Percentiles rank a stretch among this genome's conserved stretches.
phyloP scores from a whole-genome alignment of 2,797 vertebrate species.

The Iguana delicatissima region DNA sequence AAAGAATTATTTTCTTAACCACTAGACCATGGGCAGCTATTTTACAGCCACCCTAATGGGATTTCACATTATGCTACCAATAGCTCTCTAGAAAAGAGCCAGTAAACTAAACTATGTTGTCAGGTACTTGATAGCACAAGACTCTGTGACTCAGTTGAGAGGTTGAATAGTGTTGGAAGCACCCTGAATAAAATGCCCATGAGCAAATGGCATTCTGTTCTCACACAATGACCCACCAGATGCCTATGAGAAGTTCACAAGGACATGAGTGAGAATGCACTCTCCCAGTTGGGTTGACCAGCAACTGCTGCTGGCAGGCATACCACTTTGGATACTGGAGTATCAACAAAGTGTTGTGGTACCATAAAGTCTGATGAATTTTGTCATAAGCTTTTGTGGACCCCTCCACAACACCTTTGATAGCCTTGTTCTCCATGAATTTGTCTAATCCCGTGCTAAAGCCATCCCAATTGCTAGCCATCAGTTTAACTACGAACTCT shows the following conservation, averaged over 20 bases:
- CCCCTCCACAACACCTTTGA: neutral
- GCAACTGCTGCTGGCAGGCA: neutral
- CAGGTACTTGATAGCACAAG: neutral
- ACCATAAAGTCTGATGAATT: too few species aligned
- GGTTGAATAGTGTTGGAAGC: neutral
- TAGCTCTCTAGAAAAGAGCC: neutral
- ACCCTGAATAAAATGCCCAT: neutral
- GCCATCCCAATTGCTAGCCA: neutral
- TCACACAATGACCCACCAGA: neutral
- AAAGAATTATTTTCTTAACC: too few species aligned
- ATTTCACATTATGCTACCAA: neutral
- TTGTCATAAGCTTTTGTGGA: neutral
- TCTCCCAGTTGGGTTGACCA: too few species aligned
- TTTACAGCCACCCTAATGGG: neutral
- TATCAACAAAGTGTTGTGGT: too few species aligned
- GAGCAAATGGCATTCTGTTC: neutral
- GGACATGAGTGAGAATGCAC: neutral
- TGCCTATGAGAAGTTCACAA: neutral
- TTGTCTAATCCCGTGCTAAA: neutral
- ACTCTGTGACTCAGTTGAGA: neutral
- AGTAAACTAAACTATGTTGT: neutral
- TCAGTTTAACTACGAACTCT: neutral
- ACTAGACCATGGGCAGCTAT: neutral
- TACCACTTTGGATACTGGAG: neutral
- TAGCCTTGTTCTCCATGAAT: neutral